Evolutionary conservation across 2,797 vertebrate species (phyloP).

Genomic region (Enteromius argenteus): DNA sequence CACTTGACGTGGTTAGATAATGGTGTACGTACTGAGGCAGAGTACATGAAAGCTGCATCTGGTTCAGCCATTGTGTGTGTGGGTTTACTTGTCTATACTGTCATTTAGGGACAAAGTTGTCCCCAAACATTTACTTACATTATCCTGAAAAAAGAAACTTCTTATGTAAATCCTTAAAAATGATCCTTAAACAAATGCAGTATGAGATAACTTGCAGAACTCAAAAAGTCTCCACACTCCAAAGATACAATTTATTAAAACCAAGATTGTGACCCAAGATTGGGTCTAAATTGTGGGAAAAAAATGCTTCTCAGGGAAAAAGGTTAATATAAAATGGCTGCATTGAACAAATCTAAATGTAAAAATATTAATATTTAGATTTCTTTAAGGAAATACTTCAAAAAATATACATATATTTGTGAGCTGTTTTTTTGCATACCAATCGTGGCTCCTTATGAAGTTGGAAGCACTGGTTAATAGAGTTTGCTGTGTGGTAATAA

Average conservation of each 20-base stretch:
- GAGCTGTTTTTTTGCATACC: not conserved
- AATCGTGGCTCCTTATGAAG: not conserved
- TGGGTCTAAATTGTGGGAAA: not conserved
- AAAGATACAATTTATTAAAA: not conserved
- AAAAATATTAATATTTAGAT: not conserved
- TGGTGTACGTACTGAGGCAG: slow-evolving; percentile 56
- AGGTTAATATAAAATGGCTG: not conserved
- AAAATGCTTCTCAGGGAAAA: not conserved
- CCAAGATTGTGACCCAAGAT: not conserved
- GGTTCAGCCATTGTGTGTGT: not conserved
- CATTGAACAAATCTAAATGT: not conserved
- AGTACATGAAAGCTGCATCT: slow-evolving; percentile 2
- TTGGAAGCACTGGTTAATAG: not conserved
- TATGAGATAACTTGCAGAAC: not conserved
- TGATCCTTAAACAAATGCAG: too few relatives aligned
- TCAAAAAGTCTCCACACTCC: not conserved
- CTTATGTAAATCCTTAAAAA: not conserved
- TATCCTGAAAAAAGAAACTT: not conserved
- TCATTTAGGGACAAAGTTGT: slow-evolving; percentile 24
- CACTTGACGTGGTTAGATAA: slow-evolving; percentile 71
- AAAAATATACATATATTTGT: not conserved
- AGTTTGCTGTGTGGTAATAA: slow-evolving; percentile 6
- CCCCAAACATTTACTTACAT: not conserved
- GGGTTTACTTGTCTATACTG: slow-evolving; percentile 42
- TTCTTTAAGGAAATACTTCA: not conserved